Evolutionary conservation across 2,113 vertebrate species (phyloP).

Genomic region (Apodemus speciosus): DNA sequence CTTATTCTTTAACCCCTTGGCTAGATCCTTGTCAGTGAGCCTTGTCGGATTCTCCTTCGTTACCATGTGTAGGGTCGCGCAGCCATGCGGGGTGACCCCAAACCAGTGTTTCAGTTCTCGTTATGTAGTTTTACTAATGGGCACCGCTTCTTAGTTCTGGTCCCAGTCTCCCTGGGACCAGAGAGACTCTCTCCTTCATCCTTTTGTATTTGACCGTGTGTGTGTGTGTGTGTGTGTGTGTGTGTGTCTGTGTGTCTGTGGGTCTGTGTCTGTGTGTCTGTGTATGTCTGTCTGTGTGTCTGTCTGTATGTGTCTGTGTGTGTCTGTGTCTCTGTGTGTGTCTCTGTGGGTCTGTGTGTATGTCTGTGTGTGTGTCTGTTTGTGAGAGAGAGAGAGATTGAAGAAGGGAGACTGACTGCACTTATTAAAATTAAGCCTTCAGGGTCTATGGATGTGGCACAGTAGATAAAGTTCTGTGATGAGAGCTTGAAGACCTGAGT

Average conservation of each 20-base stretch:
- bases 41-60: background rate
- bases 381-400: background rate
- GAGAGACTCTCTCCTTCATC: background rate
- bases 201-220: background rate
- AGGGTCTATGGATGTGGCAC: background rate
- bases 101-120: background rate
- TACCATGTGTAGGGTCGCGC: accelerated
- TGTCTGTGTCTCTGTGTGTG: too few species aligned
- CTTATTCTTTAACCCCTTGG: background rate
- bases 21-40: background rate
- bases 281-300: too few species aligned
- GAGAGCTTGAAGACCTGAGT: background rate
- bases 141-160: background rate
- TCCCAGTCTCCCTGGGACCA: too few species aligned
- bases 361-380: too few species aligned
- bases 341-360: too few species aligned
- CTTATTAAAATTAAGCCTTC: background rate
- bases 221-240: background rate
- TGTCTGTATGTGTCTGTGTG: too few species aligned
- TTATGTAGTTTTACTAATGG: background rate
- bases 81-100: background rate
- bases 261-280: background rate
- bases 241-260: too few species aligned
- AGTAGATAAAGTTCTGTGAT: background rate
- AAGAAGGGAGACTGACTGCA: background rate